Evolutionary conservation across 2,888 invertebrate genomes (phyloP), one percentile per base, ranked within the genome.

Genomic region (Eupeodes latifasciatus): DNA sequence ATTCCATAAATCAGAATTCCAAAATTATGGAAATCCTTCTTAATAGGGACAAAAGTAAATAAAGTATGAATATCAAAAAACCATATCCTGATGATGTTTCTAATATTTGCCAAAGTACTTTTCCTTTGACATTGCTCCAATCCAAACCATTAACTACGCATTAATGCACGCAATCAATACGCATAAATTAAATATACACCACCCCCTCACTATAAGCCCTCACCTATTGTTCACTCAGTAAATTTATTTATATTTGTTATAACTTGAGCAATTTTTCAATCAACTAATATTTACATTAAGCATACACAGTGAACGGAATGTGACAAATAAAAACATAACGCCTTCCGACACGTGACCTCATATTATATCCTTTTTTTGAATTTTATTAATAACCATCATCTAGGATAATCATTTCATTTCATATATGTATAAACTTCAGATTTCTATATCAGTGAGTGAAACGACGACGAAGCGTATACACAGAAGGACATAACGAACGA

Each of bases 251-350:
- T 55, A 40, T 53, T 55, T 53, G 44, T 59, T 47, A 40, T 66
- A 72, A 67, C 57, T 80, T 66, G 85, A 67, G 77, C 85, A 85
- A 81, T 77, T 80, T 80, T 51, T 78, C 85, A 88, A 88, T 88
- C 85, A 88, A 85, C 88, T 81, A 85, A 85, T 88, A 88, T 88
- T 88, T 88, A 88, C 88, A 88, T 88, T 88, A 75, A 74, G 85
- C 85, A 40, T 27, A 27, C 27, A 27, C 27, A 27, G 27, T 27
- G 40, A 5, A 78, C 77, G 78, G 36, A 88, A 85, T 88, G 88
- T 85, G 88, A 88, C 88, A 88, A 88, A 88, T 88, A 88, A 88
- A 88, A 88, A 88, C 88, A 88, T 88, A 88, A 88, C 88, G 88
- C 88, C 88, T 88, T 88, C 88, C 88, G 88, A 74, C 88, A 88